phyloP scores from a whole-genome alignment of 2,888 invertebrate genomes.

The Lathronympha strigana region DNA sequence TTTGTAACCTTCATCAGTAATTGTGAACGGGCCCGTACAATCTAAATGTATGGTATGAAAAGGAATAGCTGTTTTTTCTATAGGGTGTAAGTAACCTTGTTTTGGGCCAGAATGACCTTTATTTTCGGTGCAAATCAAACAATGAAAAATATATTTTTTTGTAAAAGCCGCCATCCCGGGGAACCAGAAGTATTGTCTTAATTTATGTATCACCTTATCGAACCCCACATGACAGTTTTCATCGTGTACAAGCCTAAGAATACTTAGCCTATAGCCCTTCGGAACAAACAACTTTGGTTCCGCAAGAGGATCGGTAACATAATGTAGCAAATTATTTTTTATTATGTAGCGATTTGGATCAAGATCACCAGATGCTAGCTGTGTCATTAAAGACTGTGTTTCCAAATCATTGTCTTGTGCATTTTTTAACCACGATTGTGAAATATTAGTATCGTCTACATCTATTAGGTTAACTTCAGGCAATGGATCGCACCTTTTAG shows the following conservation, averaged over 20 bases:
- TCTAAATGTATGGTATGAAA: slow-evolving; percentile 32
- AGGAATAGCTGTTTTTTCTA: slow-evolving; percentile 23
- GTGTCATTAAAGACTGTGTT: neutral
- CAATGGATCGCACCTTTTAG: no score
- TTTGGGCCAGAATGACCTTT: slow-evolving; percentile 27
- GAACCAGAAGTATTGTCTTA: slow-evolving; percentile 17
- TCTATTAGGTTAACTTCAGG: no score
- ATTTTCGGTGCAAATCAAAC: slow-evolving; percentile 9
- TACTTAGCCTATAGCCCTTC: neutral
- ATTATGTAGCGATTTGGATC: slow-evolving; percentile 2
- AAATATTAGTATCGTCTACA: no score
- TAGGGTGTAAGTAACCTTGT: slow-evolving; percentile 28
- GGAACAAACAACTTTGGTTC: slow-evolving; percentile 5
- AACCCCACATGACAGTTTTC: slow-evolving; percentile 28
- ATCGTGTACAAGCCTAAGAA: neutral
- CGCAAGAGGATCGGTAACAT: neutral
- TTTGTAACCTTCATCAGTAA: slow-evolving; percentile 19
- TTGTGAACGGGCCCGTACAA: slow-evolving; percentile 23
- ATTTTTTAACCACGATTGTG: neutral
- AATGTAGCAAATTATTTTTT: slow-evolving; percentile 7
- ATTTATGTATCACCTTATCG: neutral
- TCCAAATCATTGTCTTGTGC: neutral
- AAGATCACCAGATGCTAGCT: neutral
- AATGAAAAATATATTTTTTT: slow-evolving; percentile 24
- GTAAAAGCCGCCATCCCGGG: slow-evolving; percentile 19